Evolutionary conservation across 1,140 invertebrate genomes (phyloP).

Genomic region (Drosophila busckii): DNA sequence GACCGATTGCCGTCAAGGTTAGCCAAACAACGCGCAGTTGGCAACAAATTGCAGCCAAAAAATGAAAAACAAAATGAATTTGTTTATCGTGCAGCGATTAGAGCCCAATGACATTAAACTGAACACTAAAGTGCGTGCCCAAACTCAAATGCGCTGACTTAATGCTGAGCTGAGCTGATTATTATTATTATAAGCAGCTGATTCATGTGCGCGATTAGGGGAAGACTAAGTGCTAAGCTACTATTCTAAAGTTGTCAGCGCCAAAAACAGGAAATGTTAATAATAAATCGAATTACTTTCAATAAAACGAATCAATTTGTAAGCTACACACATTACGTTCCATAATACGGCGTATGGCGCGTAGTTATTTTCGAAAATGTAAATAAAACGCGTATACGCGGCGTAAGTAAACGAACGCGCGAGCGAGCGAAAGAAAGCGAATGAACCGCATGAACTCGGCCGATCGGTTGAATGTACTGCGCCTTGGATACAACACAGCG

Average conservation of each 20-base stretch:
- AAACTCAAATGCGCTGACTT: no score
- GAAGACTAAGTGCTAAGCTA: no score
- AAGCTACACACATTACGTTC: constrained; percentile 36
- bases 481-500: constrained; percentile 35
- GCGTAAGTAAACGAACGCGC: constrained; percentile 49
- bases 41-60: constrained; percentile 10
- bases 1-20: constrained; percentile 70
- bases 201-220: no score
- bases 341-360: no score
- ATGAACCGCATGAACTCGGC: constrained; percentile 48
- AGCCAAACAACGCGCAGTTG: constrained; percentile 1
- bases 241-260: no score
- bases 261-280: constrained; percentile 68
- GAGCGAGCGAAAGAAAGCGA: constrained; percentile 40
- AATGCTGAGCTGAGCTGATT: no score
- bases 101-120: constrained; percentile 1
- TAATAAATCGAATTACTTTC: constrained; percentile 29
- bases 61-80: constrained; percentile 13
- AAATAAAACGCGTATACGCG: constrained; percentile 43
- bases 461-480: constrained; percentile 66
- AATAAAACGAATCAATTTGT: constrained; percentile 44
- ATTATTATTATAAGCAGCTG: no score
- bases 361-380: constrained; percentile 42
- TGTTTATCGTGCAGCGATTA: constrained; percentile 16
- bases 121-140: no score